Evolutionary conservation across 2,113 vertebrate species (phyloP), one percentile per base, ranked within the genome.

Genomic region (Pavo muticus): DNA sequence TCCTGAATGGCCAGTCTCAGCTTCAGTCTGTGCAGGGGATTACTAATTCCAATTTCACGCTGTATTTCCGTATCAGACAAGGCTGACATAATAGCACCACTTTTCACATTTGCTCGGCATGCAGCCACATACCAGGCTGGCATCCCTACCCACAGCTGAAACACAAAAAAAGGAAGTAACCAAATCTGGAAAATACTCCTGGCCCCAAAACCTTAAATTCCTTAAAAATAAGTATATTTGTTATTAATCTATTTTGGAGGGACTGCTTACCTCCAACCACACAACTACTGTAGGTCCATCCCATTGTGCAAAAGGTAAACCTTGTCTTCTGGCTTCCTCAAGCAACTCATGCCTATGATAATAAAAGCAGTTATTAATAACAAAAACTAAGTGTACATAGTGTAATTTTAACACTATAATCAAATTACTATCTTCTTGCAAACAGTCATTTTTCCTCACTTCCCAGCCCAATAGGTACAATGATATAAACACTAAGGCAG

Each of bases 91-190:
- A 99, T 99, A 88, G 99, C 99, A 13, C 99, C 99, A 0, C 99
- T 99, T 94, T 99, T 99, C 96, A 99, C 99, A 0, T 99, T 99
- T 72, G 99, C 99, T 39, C 99, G 98, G 91, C 99, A 99, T 1
- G 99, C 99, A 0, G 99, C 99, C 95, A 99, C 99, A 6, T 99
- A 99, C 99, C 99, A 99, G 75, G 99, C 99, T 1, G 99, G 99
- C 99, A 99, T 99, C 44, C 99, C 99, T 48, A 99, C 99, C 99
- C 99, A 99, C 82, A 99, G 98, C 99, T 99, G 97, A 4, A 70
- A 90, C 45, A 48, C 27, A 59, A 59, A 42, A 6, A 47, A 3
- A 37, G 7, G 8, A 19, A 54, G 42, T n/a, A 11, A 50, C 44
- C 47, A 77, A 27, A 65, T 6, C 16, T 63, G 44, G 29, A 21